Base-by-base conservation (phyloP, 2,113 vertebrate species). In the Calcarius ornatus region DNA sequence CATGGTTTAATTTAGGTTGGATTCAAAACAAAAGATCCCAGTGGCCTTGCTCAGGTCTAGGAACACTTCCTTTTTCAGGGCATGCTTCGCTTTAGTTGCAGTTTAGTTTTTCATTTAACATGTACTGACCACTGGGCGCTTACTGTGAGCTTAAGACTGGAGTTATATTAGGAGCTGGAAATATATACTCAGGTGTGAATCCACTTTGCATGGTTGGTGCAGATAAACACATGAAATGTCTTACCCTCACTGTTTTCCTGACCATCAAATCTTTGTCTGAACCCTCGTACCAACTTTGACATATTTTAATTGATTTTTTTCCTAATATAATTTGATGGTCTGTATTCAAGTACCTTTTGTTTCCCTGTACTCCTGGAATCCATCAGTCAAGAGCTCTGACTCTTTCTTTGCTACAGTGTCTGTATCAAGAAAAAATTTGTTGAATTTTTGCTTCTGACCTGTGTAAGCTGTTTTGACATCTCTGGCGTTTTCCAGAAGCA, bases 11-110 rank as follows among this genome's bases (percentile, higher is more conserved):
- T 81, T 88, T 90, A 95, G 60, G 53, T 56, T 64, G 57, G 50
- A 90, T 93, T 91, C 75, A 86, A 94, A 97, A 33, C 25, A 81
- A 84, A 80, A 95, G 78, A 96, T 77, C 15, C 25, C 68, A 40
- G 31, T 86, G 89, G 92, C 76, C 72, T 80, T 68, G 59, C 81
- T 97, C 93, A 91, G 70, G 47, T 65, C 81, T 92, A 78, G 50
- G 79, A 86, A 81, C 15, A 68, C 23, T 76, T 95, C 71, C 51
- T 77, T 92, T 94, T 94, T 89, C 45, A 84, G 79, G 30, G n/a
- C 14, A 27, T 54, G 37, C 30, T 88, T 81, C 80, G 22, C 69
- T 92, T 92, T 88, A 90, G 57, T 56, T 68, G 66, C 66, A 80
- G 38, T n/a, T n/a, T n/a, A n/a, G n/a, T 9, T 42, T n/a, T 81